Base-by-base conservation (phyloP, 2,113 vertebrate species). In the Ammodytes marinus region DNA sequence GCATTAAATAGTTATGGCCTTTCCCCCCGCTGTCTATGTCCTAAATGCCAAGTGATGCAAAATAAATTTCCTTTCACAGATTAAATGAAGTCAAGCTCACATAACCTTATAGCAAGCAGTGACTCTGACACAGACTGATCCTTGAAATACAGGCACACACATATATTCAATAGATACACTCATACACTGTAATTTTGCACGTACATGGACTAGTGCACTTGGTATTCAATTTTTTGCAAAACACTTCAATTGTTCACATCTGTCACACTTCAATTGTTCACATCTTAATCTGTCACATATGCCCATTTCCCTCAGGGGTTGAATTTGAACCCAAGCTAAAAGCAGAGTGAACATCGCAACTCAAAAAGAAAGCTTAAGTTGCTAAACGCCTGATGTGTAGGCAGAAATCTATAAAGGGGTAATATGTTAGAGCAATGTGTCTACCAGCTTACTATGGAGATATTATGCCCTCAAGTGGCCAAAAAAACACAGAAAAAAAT, bases 11-110 rank as follows among this genome's bases (percentile, higher is more conserved):
- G 60, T 85, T 84, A 85, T 69, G 75, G 17, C 46, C 64, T 69
- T 69, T 59, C n/a, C 10, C 69, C 67, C 55, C 4, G 4, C 64
- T 58, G 55, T 73, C 64, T 74, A 52, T 84, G 89, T 86, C 86
- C 81, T 91, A 88, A 90, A 92, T 88, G 84, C 85, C 81, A 93
- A 92, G 82, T 88, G 77, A 90, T 66, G 90, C 86, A 89, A 90
- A 89, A 77, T 68, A 68, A 68, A 87, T 87, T 63, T 90, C 66
- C 80, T 87, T 83, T 90, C 61, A 72, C 78, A 74, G 71, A 90
- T 85, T 85, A 88, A 88, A 90, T 65, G 53, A 90, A 89, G 79
- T 85, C 80, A 91, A 90, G 89, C 79, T 87, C 83, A 88, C 79
- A 83, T 83, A 88, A 91, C 79, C 77, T 89, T 82, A 66, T 60